Base-by-base conservation (phyloP, 2,888 invertebrate species). In the Hylaea fasciaria region DNA sequence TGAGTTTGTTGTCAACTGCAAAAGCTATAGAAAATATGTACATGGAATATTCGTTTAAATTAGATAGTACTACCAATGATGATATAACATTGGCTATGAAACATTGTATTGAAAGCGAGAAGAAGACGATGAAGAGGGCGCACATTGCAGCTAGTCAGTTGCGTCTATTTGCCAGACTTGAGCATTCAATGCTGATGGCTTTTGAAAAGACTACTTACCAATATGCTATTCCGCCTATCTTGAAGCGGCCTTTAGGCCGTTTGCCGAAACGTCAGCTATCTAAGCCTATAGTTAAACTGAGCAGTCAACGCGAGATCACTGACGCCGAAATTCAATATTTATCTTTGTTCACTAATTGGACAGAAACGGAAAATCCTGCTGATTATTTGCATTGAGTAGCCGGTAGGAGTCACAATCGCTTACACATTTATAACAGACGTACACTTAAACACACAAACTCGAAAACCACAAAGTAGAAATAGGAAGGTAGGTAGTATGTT, bases 91-190 rank as follows among this genome's bases (percentile, higher is more conserved):
- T 71, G 56, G 93, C 94, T 45, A 90, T 95, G 72, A 85, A 78
- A 46, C 91, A 93, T 58, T 93, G 89, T 58, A 90, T 93, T 63
- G 79, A 83, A 12, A 87, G 89, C 52, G 94, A 94, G 73, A 85
- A 87, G 40, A 83, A 76, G 52, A 89, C 91, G 56, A 87, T 93
- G 78, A 91, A 83, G 62, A 87, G 86, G 57, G 94, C 94, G 0
- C 87, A 92, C 56, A 82, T 88, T 17, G 95, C 95, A 2, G 90
- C 93, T 1, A 91, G 85, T 56, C 94, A 95, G 80, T 87, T 95
- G 50, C 78, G 87, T 29, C 83, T 91, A 49, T 92, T 94, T 66
- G 82, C 92, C 55, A 81, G 87, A 39, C 72, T 94, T 39, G 89
- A 93, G 65, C 79, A 80, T 45, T 81, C 86, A 44, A 77, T 94